A percentile compares a stretch with the other conserved stretches of the same genome.
These are phyloP conservation scores for Caenorhabditis wallacei DNA, from an alignment of 2,888 invertebrate genomes.

Conservation along the genomic window DNA sequence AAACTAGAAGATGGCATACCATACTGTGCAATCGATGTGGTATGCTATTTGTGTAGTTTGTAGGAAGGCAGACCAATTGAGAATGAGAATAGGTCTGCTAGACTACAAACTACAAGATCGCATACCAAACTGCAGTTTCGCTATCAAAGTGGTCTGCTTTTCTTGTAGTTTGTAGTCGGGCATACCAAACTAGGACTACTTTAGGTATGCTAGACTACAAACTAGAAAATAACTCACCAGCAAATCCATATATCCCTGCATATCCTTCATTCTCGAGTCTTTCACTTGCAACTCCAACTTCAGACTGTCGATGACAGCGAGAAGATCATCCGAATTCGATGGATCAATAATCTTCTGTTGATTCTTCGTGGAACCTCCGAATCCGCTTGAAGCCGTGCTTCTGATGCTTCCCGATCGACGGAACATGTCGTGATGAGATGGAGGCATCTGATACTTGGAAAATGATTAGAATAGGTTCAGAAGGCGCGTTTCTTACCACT, in stretches of 20 bases:
- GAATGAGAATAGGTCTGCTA: too few relatives aligned
- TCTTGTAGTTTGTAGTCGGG: too few relatives aligned
- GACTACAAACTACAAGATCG: too few relatives aligned
- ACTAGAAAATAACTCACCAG: slow-evolving; percentile 50
- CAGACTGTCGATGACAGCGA: slow-evolving; percentile 78
- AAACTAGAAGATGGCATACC: not conserved
- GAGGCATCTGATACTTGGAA: not conserved
- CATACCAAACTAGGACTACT: too few relatives aligned
- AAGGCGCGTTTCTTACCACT: slow-evolving; percentile 17
- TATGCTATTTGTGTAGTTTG: not conserved
- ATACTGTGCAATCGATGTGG: not conserved
- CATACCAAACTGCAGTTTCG: too few relatives aligned
- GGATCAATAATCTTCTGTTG: slow-evolving; percentile 48
- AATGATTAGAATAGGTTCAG: not conserved
- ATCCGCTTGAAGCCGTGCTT: slow-evolving; percentile 67
- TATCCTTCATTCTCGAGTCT: slow-evolving; percentile 71
- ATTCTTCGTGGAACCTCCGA: slow-evolving; percentile 67
- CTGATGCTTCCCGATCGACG: slow-evolving; percentile 64
- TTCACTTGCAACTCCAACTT: slow-evolving; percentile 77
- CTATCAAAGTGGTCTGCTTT: too few relatives aligned
- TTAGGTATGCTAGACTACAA: not conserved
- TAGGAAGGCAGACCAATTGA: too few relatives aligned
- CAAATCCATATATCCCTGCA: slow-evolving; percentile 72
- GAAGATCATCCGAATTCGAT: slow-evolving; percentile 66
- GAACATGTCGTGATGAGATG: slow-evolving; percentile 56